These are phyloP conservation scores for Xestia c-nigrum DNA, from an alignment of 2,888 invertebrate species.

Conservation along the genomic window DNA sequence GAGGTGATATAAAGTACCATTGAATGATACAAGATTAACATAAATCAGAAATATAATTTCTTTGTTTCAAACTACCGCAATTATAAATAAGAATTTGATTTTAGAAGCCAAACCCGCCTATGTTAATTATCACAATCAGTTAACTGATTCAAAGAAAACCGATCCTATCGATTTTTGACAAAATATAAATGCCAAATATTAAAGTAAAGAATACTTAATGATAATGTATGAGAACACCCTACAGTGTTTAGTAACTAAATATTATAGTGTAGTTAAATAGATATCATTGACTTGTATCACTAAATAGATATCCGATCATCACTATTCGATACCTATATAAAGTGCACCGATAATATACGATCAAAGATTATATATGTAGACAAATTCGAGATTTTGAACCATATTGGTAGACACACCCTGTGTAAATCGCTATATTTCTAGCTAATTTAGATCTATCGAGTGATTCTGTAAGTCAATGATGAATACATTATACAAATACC, in stretches of 20 bases:
- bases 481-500: constrained; percentile 37
- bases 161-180: constrained; percentile 61
- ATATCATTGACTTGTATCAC: constrained; percentile 61
- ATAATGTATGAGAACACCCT: constrained; percentile 37
- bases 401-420: constrained; percentile 46
- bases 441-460: constrained; percentile 57
- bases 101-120: constrained; percentile 55
- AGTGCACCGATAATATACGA: constrained; percentile 44
- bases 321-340: constrained; percentile 34
- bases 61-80: constrained; percentile 22
- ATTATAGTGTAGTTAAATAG: constrained; percentile 33
- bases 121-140: constrained; percentile 52
- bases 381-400: constrained; percentile 59
- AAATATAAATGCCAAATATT: constrained; percentile 55
- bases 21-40: constrained; percentile 48
- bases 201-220: constrained; percentile 16
- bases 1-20: constrained; percentile 35
- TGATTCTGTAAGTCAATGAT: constrained; percentile 57
- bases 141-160: constrained; percentile 52
- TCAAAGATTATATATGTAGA: constrained; percentile 46
- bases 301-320: constrained; percentile 51
- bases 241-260: constrained; percentile 43
- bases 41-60: constrained; percentile 39
- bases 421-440: constrained; percentile 58
- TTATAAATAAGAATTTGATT: constrained; percentile 56